These are phyloP conservation scores for Herminia tarsipennalis DNA, from an alignment of 2,888 invertebrate genomes.

Conservation along the genomic window DNA sequence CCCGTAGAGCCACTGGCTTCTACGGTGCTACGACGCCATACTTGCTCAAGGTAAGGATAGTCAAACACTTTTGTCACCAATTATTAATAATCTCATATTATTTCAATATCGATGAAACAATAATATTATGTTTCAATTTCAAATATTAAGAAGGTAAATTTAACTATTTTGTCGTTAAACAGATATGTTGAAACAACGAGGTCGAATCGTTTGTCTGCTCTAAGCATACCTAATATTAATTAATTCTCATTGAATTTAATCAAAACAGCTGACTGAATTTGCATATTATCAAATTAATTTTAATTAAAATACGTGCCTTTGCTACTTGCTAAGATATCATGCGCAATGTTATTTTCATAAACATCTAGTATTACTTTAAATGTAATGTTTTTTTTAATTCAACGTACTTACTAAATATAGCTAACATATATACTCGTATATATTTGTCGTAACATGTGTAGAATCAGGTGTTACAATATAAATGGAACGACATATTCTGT, in stretches of 20 bases:
- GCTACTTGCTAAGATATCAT: too few relatives aligned
- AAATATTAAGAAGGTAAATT: constrained; percentile 19
- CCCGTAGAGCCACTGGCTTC: constrained; percentile 57
- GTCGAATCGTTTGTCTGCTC: constrained; percentile 14
- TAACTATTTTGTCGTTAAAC: too few relatives aligned
- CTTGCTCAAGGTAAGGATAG: constrained; percentile 9
- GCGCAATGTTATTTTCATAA: too few relatives aligned
- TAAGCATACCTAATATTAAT: constrained; percentile 20
- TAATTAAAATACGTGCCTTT: too few relatives aligned
- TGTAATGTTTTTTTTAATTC: too few relatives aligned
- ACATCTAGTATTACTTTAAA: too few relatives aligned
- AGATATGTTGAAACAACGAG: constrained; percentile 6
- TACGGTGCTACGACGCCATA: constrained; percentile 27
- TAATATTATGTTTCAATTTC: constrained; percentile 32
- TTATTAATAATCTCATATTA: constrained; percentile 29
- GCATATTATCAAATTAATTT: constrained; percentile 1
- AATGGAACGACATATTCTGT: too few relatives aligned
- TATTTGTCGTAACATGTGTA: too few relatives aligned
- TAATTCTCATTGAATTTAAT: constrained; percentile 20
- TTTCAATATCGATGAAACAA: constrained; percentile 19
- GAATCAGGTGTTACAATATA: too few relatives aligned
- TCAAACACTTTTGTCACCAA: constrained; percentile 19
- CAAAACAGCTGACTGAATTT: constrained; percentile 13
- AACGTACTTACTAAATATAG: too few relatives aligned
- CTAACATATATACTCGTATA: too few relatives aligned